phyloP scores from a whole-genome alignment of 2,113 vertebrate species.

The Carassius auratus region DNA sequence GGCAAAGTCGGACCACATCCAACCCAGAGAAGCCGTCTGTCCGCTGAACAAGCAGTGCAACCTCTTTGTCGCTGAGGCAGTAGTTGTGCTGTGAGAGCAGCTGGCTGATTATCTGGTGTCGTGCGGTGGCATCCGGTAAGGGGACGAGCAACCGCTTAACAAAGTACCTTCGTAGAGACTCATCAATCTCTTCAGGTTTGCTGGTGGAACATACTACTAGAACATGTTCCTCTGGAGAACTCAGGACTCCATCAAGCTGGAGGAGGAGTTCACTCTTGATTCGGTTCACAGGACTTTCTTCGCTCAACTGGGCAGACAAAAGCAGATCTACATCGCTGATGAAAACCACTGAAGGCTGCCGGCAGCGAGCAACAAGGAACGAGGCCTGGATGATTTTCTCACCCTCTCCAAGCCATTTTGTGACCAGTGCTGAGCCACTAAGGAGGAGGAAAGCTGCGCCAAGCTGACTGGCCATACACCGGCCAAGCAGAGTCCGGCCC shows the following conservation, averaged over 20 bases:
- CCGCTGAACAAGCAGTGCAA: slow-evolving; percentile 95
- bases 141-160: slow-evolving; percentile 97
- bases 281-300: slow-evolving; percentile 92
- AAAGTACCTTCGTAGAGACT: slow-evolving; percentile 97
- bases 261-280: slow-evolving; percentile 96
- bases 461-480: slow-evolving; percentile 95
- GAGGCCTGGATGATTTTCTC: slow-evolving; percentile 95
- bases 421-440: slow-evolving; percentile 87
- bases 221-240: slow-evolving; percentile 94
- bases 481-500: slow-evolving; percentile 91
- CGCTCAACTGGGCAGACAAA: slow-evolving; percentile 88
- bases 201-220: slow-evolving; percentile 97
- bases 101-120: slow-evolving; percentile 99
- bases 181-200: slow-evolving; percentile 98
- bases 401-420: slow-evolving; percentile 94
- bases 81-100: slow-evolving; percentile 99
- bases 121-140: slow-evolving; percentile 93
- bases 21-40: slow-evolving; percentile 98
- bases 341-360: slow-evolving; percentile 95
- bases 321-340: slow-evolving; percentile 97
- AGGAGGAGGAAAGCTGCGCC: slow-evolving; percentile 95
- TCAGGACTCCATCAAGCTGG: slow-evolving; percentile 94
- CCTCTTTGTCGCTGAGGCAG: slow-evolving; percentile 99
- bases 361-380: slow-evolving; percentile 94
- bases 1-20: slow-evolving; percentile 94